Percentiles rank a stretch among this genome's conserved stretches.
Evolutionary conservation across 2,888 invertebrate genomes (phyloP).

Genomic region (Cheilosia scutellata): DNA sequence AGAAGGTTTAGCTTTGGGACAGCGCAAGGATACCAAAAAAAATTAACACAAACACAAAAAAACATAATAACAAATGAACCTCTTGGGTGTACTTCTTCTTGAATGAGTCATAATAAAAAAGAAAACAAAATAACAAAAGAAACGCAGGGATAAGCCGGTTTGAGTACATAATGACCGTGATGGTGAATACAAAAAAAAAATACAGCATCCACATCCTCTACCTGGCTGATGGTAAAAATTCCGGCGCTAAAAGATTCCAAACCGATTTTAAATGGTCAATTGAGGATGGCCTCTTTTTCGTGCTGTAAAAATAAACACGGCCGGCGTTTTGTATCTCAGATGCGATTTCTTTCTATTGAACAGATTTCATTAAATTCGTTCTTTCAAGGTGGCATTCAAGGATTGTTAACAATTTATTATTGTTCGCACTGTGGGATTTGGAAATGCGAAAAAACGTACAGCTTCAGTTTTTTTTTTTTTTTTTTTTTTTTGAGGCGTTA

Average conservation of each 20-base stretch:
- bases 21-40: constrained; percentile 22
- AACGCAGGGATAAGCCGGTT: constrained; percentile 68
- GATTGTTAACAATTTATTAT: background rate
- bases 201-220: constrained; percentile 31
- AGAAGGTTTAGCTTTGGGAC: constrained; percentile 18
- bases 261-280: constrained; percentile 72
- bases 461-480: no score
- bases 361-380: constrained; percentile 8
- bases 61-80: constrained; percentile 38
- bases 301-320: constrained; percentile 61
- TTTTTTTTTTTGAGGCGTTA: no score
- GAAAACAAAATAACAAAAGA: constrained; percentile 64
- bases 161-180: constrained; percentile 56
- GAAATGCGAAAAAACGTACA: no score
- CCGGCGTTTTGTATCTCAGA: constrained; percentile 40
- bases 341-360: constrained; percentile 31
- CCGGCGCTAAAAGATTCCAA: constrained; percentile 68
- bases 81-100: constrained; percentile 43
- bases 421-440: no score
- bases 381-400: constrained; percentile 13
- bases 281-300: constrained; percentile 54
- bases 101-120: constrained; percentile 61
- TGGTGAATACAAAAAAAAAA: constrained; percentile 15
- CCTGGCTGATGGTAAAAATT: constrained; percentile 47
- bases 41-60: constrained; percentile 32